Percentiles rank a stretch among this genome's conserved stretches.
These are phyloP conservation scores for Lerema accius DNA, from an alignment of 1,140 invertebrate species.

Conservation along the genomic window DNA sequence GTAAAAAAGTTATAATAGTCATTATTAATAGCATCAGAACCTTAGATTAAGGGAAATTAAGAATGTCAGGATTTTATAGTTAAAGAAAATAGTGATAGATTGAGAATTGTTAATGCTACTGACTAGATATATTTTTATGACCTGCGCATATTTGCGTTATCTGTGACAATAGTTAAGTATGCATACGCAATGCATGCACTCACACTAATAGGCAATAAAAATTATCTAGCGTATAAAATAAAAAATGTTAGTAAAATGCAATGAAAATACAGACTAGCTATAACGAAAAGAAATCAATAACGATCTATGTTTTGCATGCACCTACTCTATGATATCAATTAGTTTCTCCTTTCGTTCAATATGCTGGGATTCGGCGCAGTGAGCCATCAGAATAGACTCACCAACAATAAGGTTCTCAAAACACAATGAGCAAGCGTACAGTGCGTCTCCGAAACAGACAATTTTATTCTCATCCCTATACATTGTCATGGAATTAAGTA, in stretches of 20 bases:
- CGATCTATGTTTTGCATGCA: constrained; percentile 32
- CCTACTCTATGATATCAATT: constrained; percentile 50
- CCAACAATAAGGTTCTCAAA: constrained; percentile 72
- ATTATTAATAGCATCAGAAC: background rate
- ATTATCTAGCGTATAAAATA: constrained; percentile 13
- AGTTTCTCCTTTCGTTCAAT: constrained; percentile 57
- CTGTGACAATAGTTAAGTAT: too few relatives aligned
- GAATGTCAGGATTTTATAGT: background rate
- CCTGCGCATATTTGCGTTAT: too few relatives aligned
- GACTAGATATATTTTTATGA: background rate
- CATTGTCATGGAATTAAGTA: constrained; percentile 73
- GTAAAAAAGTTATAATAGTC: constrained; percentile 15
- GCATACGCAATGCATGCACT: too few relatives aligned
- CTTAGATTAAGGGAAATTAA: background rate
- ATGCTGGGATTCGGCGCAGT: constrained; percentile 57
- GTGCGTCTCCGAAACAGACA: constrained; percentile 74
- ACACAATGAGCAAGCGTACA: constrained; percentile 73
- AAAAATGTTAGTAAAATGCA: background rate
- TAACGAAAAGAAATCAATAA: background rate
- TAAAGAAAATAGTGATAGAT: background rate
- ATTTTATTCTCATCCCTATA: constrained; percentile 78
- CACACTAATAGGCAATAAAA: constrained; percentile 24
- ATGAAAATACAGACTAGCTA: constrained; percentile 15
- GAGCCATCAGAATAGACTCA: constrained; percentile 70
- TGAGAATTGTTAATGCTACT: constrained; percentile 10